A percentile compares a stretch with the other conserved stretches of the same genome.
These are phyloP conservation scores for Nebria ingens DNA, from an alignment of 1,140 invertebrate species.

Conservation along the genomic window DNA sequence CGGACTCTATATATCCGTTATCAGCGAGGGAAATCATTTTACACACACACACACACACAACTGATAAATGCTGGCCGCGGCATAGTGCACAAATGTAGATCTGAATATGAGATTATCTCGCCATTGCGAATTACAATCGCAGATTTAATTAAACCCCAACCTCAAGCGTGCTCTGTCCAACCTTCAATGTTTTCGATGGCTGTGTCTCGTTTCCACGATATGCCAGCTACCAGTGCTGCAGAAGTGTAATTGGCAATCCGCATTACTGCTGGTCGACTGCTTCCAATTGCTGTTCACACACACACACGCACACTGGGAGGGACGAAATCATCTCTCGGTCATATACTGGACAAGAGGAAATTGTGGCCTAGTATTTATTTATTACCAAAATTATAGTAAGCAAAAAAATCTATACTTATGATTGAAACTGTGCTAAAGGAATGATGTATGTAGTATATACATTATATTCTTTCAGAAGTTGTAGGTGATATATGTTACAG, in stretches of 20 bases:
- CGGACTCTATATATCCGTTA: neutral
- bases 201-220: neutral
- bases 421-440: too few species aligned
- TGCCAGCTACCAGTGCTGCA: neutral
- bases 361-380: too few species aligned
- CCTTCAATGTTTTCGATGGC: neutral
- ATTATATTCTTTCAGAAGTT: too few species aligned
- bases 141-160: constrained; percentile 8
- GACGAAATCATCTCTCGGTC: too few species aligned
- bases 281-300: constrained; percentile 1
- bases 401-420: too few species aligned
- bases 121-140: constrained; percentile 6
- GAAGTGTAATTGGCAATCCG: constrained; percentile 4
- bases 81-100: neutral
- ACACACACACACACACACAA: constrained; percentile 10
- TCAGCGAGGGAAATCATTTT: constrained; percentile 13
- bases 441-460: too few species aligned
- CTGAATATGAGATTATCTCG: constrained; percentile 8
- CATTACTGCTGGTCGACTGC: neutral
- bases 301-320: too few species aligned
- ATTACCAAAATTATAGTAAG: too few species aligned
- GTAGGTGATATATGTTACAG: too few species aligned
- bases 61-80: constrained; percentile 1
- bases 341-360: too few species aligned
- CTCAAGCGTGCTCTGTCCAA: neutral